Evolutionary conservation across 2,113 vertebrate genomes (phyloP), one percentile per base, ranked within the genome.

Genomic region (Tragelaphus scriptus): DNA sequence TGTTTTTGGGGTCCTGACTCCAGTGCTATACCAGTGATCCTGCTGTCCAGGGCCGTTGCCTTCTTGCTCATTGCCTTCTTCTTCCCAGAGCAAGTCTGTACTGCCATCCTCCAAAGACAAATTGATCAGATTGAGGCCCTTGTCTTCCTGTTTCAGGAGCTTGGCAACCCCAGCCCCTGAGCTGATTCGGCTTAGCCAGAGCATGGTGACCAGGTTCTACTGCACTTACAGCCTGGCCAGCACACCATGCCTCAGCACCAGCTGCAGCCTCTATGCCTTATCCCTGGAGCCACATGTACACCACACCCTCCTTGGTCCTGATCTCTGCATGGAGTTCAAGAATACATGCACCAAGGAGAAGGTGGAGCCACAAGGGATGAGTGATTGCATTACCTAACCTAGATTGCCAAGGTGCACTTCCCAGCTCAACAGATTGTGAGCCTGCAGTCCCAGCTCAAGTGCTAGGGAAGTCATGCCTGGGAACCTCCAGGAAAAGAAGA

Each of bases 381-480:
- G 99, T 96, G 99, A 99, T 98, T 98, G 99, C 97, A 99, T 99
- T 98, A 99, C 99, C 96, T 99, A 96, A 63, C 15, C 98, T 99
- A 99, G 98, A 99, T 99, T 91, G 99, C 99, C 84, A 99, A 99
- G 98, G 99, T 99, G 85, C 99, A 99, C 6, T 99, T 99, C 96
- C 44, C 99, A 94, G 99, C 99, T 98, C 99, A 99, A 98, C 99
- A 99, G 98, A 99, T 99, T 97, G 99, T 99, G 98, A 99, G 99
- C 71, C 98, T 99, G 96, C 90, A 98, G 97, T 99, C 99, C 28
- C 99, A 99, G 98, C 98, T 99, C 75, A 99, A 99, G 92, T 99
- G 99, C 36, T 99, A 99, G 90, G 99, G 99, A 99, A 99, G 36
- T 99, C 99, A 77, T 98, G 99, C 88, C 98, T 99, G 49, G 99